Evolutionary conservation across 2,113 vertebrate species (phyloP), one percentile per base, ranked within the genome.

Genomic region (Megaptera novaeangliae): DNA sequence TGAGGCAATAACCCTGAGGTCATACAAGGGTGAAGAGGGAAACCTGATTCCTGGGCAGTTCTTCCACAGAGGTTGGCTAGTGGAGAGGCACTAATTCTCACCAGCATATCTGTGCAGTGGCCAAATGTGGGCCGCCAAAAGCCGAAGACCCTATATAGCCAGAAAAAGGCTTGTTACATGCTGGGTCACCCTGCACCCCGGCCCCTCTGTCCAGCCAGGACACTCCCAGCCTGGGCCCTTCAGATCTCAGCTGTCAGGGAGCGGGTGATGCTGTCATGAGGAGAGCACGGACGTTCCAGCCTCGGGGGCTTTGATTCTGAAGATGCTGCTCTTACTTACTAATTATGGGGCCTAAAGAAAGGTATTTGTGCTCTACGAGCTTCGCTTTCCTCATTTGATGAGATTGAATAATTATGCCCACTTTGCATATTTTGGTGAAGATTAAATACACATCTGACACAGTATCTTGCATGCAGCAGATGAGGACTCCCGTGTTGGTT

Each of bases 1-100:
- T 92, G 88, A 98, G 93, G 90, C 88, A 92, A 49, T 96, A 96
- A 97, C 80, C 68, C 84, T 12, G 75, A 95, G 97, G 97, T 97
- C 92, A 97, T 52, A 83, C 5, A 31, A 44, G 77, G 96, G 97
- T 96, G 81, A 98, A 96, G 44, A 89, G 81, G 72, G 36, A n/a
- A 95, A 74, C 25, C 49, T 97, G 52, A 91, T 46, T 93, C 41
- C 44, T 49, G 74, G 91, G 80, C 84, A 91, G 21, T 92, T 90
- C 66, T 91, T 89, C 49, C 44, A 44, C 44, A 17, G 31, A 68
- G 59, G 94, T 1, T 39, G 64, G 80, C 11, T 52, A 21, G 3
- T 23, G 61, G 39, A 68, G 8, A 11, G 18, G 52, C 52, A 39
- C 39, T 49, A 18, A 49, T 64, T 95, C n/a, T 87, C 39, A n/a